Percentiles rank a stretch among this genome's conserved stretches.
phyloP scores from a whole-genome alignment of 1,140 invertebrate genomes.

The Drosophila setifemur region DNA sequence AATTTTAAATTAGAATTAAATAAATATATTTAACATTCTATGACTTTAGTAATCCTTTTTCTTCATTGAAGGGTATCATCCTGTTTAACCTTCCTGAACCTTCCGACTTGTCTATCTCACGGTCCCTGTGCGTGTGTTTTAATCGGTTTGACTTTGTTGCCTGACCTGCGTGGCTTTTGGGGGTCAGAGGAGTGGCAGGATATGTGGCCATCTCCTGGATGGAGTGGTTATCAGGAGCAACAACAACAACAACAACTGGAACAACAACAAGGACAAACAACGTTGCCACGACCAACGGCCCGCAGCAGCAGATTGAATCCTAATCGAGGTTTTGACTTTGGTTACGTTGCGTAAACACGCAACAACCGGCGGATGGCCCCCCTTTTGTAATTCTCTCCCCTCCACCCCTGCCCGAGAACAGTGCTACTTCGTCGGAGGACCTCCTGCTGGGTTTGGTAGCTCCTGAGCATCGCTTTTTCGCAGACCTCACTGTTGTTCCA shows the following conservation, averaged over 20 bases:
- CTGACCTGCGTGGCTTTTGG: constrained; percentile 56
- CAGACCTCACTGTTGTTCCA: constrained; percentile 13
- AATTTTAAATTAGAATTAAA: no score
- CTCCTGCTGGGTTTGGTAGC: no score
- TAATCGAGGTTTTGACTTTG: constrained; percentile 80
- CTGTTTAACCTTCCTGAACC: not conserved
- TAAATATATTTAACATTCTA: not conserved
- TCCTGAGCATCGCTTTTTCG: not conserved
- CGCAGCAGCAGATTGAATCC: constrained; percentile 77
- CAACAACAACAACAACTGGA: constrained; percentile 50
- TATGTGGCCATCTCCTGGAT: not conserved
- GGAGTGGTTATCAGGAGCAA: not conserved
- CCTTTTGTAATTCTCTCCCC: constrained; percentile 11
- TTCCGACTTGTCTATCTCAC: constrained; percentile 7
- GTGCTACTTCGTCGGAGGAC: not conserved
- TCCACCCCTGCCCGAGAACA: not conserved
- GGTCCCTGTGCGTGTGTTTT: constrained; percentile 53
- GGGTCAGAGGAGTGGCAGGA: constrained; percentile 4
- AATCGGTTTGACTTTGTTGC: constrained; percentile 75
- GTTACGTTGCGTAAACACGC: constrained; percentile 80
- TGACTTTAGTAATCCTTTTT: no score
- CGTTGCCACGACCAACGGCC: constrained; percentile 46
- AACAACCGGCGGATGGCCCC: constrained; percentile 52
- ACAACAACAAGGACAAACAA: constrained; percentile 57
- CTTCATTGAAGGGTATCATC: not conserved